Conservation (phyloP, 2,888 invertebrate genomes). For the Boloria selene region DNA sequence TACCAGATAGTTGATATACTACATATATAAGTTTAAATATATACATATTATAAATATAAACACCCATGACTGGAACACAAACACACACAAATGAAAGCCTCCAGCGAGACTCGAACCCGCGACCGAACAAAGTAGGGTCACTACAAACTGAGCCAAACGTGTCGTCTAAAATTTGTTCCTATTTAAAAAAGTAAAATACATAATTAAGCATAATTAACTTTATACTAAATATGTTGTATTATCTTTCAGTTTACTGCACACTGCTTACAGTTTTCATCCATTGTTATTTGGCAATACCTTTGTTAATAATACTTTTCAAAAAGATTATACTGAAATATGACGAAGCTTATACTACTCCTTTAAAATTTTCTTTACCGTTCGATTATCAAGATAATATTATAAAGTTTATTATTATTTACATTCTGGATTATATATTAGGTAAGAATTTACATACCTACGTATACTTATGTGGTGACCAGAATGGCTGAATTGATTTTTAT, state of each 20-base stretch:
- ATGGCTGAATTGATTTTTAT: too few species aligned
- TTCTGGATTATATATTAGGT: conserved; percentile 30
- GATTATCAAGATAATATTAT: conserved; percentile 36
- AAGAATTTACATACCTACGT: conserved; percentile 6
- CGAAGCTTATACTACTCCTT: conserved; percentile 16
- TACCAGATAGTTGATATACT: too few species aligned
- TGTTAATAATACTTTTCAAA: conserved; percentile 27
- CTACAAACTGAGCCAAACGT: too few species aligned
- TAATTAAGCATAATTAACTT: neutral
- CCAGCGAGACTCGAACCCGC: too few species aligned
- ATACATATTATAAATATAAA: too few species aligned
- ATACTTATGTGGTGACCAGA: neutral
- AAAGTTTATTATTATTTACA: conserved; percentile 32
- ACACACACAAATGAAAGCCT: too few species aligned
- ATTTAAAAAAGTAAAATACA: neutral
- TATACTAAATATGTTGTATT: conserved; percentile 2
- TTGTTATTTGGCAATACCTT: conserved; percentile 26
- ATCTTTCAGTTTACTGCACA: conserved; percentile 32
- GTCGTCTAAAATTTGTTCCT: too few species aligned
- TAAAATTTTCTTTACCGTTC: conserved; percentile 36
- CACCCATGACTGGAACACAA: too few species aligned
- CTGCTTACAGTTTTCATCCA: conserved; percentile 11
- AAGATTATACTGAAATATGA: conserved; percentile 30
- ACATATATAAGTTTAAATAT: too few species aligned
- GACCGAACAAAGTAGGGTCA: too few species aligned